Conservation (phyloP, 2,113 vertebrate species). For the Heterocephalus glaber region DNA sequence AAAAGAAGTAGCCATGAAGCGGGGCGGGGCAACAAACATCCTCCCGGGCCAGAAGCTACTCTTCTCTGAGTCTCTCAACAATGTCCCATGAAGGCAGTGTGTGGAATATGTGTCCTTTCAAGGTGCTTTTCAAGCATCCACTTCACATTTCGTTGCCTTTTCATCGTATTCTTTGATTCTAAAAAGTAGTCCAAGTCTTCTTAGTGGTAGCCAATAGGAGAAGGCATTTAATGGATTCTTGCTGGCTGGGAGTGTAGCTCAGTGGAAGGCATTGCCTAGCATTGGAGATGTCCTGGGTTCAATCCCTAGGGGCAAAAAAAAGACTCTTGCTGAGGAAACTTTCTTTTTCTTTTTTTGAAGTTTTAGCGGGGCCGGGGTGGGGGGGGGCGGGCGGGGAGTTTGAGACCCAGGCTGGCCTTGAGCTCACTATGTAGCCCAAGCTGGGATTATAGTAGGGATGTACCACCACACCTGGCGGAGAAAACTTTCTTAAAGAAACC, state of each 20-base stretch:
- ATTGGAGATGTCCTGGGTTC: neutral
- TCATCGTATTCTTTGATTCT: neutral
- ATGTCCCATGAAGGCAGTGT: neutral
- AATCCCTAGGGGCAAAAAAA: neutral
- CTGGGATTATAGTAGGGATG: too few species aligned
- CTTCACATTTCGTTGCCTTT: neutral
- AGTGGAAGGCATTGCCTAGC: neutral
- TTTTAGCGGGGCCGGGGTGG: too few species aligned
- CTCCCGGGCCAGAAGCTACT: neutral
- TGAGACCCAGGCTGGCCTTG: too few species aligned
- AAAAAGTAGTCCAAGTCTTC: neutral
- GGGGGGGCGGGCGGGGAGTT: too few species aligned
- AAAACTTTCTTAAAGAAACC: neutral
- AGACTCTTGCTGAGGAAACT: neutral
- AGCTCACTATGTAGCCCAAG: too few species aligned
- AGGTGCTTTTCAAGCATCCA: neutral
- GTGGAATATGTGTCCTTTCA: neutral
- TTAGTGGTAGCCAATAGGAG: neutral
- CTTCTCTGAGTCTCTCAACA: neutral
- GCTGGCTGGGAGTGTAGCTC: too few species aligned
- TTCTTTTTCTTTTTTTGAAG: too few species aligned
- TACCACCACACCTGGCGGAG: too few species aligned
- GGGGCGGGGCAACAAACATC: neutral
- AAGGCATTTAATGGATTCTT: neutral
- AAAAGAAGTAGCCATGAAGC: neutral